Base-by-base conservation (phyloP, 2,113 vertebrate species). In the Grammomys surdaster region DNA sequence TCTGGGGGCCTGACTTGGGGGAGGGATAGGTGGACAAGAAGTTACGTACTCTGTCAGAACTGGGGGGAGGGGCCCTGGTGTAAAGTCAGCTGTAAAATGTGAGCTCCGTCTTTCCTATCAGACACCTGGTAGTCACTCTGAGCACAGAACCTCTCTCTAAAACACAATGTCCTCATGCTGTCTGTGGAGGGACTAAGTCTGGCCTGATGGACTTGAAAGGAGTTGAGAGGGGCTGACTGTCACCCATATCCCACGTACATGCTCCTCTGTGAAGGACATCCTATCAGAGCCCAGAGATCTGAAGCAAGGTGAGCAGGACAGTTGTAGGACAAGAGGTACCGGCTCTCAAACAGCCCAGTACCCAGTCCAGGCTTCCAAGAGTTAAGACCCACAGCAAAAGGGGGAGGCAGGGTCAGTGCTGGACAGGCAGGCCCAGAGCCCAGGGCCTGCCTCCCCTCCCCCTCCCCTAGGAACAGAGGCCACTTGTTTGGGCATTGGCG, bases 401-500 rank as follows among this genome's bases (percentile, higher is more conserved):
- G n/a, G 93, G 93, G 93, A 69, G 60, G 28, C 77, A 94, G 97
- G 97, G 97, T 97, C 96, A 97, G 95, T 0, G 20, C 95, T 96
- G 93, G 96, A 93, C 95, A 95, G 96, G 40, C 22, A 46, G 97
- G 97, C 96, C 95, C 89, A 78, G 67, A 96, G 96, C 96, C 97
- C 97, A 96, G 94, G 88, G 81, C 88, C 81, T 93, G 88, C 72
- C 43, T 93, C 97, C 97, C 97, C 91, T 98, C 95, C 97, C 97
- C 97, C 97, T 56, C 20, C 65, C 77, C 89, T 77, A 95, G 95
- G 95, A 98, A 98, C 97, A 98, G 97, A 98, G 87, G 97, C 96
- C 96, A 95, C 95, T 98, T 98, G 97, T 98, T 97, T 97, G 96
- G 95, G 97, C 95, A 96, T 48, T 96, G 96, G 94, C 78, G 96